These are phyloP conservation scores for Corythoichthys haematopterus DNA, from an alignment of 2,113 vertebrate genomes.

Conservation along the genomic window DNA sequence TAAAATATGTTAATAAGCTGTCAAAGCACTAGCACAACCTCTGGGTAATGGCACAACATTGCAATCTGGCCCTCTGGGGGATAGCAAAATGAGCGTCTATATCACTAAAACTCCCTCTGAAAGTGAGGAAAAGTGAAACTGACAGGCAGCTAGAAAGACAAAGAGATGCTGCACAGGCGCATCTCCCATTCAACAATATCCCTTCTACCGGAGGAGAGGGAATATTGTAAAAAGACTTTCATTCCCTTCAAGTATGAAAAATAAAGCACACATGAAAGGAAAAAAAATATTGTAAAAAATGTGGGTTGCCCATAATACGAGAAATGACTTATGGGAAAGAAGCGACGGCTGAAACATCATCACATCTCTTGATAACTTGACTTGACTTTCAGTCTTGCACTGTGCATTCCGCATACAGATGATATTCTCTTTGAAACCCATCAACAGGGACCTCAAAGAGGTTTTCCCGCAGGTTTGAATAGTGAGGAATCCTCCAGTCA, in stretches of 20 bases:
- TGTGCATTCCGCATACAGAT: conserved; percentile 47
- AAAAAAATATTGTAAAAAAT: conserved; percentile 1
- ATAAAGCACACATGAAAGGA: conserved; percentile 34
- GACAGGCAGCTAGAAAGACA: conserved; percentile 42
- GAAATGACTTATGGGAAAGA: conserved; percentile 9
- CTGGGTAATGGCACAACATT: conserved; percentile 70
- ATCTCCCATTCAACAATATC: conserved; percentile 41
- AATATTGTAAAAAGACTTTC: conserved; percentile 24
- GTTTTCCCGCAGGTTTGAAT: neutral
- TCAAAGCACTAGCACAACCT: conserved; percentile 59
- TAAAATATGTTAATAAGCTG: conserved; percentile 74
- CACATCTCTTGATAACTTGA: conserved; percentile 15
- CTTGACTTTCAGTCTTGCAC: conserved; percentile 23
- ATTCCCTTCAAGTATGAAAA: conserved; percentile 36
- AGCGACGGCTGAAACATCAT: conserved; percentile 18
- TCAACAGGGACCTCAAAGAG: conserved; percentile 42
- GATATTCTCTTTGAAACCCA: conserved; percentile 38
- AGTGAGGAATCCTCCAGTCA: conserved; percentile 11
- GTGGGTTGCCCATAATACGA: conserved; percentile 8
- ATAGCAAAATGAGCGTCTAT: conserved; percentile 64
- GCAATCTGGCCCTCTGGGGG: conserved; percentile 64
- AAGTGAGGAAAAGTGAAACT: conserved; percentile 41
- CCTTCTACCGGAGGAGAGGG: conserved; percentile 34
- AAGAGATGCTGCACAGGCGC: conserved; percentile 22
- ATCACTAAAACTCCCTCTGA: conserved; percentile 50